Base-by-base conservation (phyloP, 2,888 invertebrate species). In the Nomada goodeniana region DNA sequence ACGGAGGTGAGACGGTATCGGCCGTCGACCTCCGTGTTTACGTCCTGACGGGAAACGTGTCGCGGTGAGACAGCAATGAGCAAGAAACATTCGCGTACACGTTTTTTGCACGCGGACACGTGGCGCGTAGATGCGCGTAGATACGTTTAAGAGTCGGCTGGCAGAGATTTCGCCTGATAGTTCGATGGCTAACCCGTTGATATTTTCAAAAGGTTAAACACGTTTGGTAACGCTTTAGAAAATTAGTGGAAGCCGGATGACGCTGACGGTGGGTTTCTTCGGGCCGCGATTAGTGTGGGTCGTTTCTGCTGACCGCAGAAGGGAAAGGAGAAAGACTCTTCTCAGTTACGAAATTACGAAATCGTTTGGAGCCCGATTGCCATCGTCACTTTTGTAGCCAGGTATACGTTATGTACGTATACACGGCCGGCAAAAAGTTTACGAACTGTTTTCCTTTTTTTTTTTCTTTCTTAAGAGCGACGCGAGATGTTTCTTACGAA, bases 21-120 rank as follows among this genome's bases (percentile, higher is more conserved):
- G 72, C 68, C 73, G 18, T 47, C 68, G 69, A 78, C 79, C 65
- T 9, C 2, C 20, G 2, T 78, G 71, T 78, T 80, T 80, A 78
- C 67, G 20, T 78, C 36, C 11, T 29, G 23, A 4, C 18, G n/a
- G 5, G 50, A 15, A 36, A 42, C 11, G 26, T 11, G 1, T 23
- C 15, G n/a, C 23, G n/a, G 29, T 29, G 29, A 29, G 52, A 26
- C n/a, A 26, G 29, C 29, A 7, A 29, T 0, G 7, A 29, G 29
- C 4, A 10, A 29, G 2, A 2, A 13, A 47, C 36, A 74, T 68
- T 20, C 23, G 13, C n/a, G 18, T 63, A 20, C 23, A 69, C 47
- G 42, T 26, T 23, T 23, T 23, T 50, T 59, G 13, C 29, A 57
- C 15, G 11, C 0, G 20, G n/a, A 53, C 5, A 7, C 11, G 11